Evolutionary conservation across 2,797 vertebrate species (phyloP), one percentile per base, ranked within the genome.

Genomic region (Acipenser oxyrinchus): DNA sequence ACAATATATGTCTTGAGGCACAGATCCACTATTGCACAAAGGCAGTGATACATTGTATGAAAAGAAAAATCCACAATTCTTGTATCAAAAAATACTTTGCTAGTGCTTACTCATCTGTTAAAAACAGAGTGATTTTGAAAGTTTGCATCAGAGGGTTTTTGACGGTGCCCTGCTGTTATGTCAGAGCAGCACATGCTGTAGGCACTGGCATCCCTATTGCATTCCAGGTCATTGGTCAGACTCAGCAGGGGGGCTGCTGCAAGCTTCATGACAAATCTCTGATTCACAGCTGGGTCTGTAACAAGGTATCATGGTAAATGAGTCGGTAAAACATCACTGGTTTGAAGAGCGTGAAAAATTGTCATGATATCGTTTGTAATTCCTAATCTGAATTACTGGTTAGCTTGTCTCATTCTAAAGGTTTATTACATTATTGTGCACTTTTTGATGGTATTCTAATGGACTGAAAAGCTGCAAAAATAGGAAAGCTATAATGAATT

Each of bases 71-170:
- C 83, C 67, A 23, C 86, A 83, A 83, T 87, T 81, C 81, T 79
- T 76, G 75, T 81, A 84, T 86, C 77, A 77, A 76, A 65, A 84
- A 82, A 77, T 77, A 66, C 86, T 80, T 82, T 79, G 81, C 81
- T 80, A 77, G 80, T 90, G 92, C 88, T 91, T 94, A 93, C 89
- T 93, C 89, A 87, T 91, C 88, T 90, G 90, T 89, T 90, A 91
- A 90, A 85, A 89, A 82, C 86, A 55, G 76, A 89, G 87, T 84
- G 89, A 83, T 86, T 85, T 70, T 76, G 84, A 83, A 88, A 90
- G 87, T 90, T 90, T 90, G 84, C 89, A 86, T 75, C 82, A 82
- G 84, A 90, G 81, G 84, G 81, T 80, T 86, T 93, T 84, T 89
- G 88, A 89, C 67, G 83, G 88, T 91, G 86, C 85, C 90, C 91